Percentiles rank a stretch among this genome's conserved stretches.
phyloP scores from a whole-genome alignment of 1,140 invertebrate genomes.

The Ostrea denselamellosa region DNA sequence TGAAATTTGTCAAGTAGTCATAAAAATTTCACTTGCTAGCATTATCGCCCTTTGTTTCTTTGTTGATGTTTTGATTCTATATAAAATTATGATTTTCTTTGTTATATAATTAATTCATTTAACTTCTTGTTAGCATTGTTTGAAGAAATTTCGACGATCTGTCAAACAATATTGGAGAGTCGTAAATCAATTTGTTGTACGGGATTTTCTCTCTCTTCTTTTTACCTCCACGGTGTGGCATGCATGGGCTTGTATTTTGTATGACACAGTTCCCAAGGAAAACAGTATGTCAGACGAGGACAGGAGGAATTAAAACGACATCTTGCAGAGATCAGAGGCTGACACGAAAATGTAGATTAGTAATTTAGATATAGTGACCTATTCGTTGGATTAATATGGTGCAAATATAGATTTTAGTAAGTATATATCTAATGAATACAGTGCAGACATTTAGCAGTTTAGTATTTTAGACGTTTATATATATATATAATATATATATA shows the following conservation, averaged over 20 bases:
- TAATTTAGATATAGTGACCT: background rate
- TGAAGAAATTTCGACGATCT: background rate
- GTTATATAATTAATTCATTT: background rate
- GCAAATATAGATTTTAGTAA: background rate
- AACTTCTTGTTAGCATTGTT: background rate
- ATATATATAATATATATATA: background rate
- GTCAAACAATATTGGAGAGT: background rate
- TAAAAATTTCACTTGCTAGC: background rate
- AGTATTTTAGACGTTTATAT: background rate
- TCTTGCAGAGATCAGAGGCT: background rate
- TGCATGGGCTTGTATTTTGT: conserved; percentile 13
- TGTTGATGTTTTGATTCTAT: background rate
- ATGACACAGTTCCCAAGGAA: conserved; percentile 31
- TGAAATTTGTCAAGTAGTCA: background rate
- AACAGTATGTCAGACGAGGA: conserved; percentile 34
- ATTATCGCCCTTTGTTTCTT: background rate
- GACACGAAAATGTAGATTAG: background rate
- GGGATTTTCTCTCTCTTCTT: conserved; percentile 17
- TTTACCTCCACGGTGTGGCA: conserved; percentile 2
- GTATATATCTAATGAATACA: background rate
- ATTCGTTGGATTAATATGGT: background rate
- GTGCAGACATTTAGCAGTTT: no score
- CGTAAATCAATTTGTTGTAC: background rate
- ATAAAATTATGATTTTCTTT: background rate
- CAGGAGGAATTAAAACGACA: background rate